Percentiles rank a stretch among this genome's conserved stretches.
phyloP scores from a whole-genome alignment of 2,113 vertebrate species.

The Engystomops pustulosus region DNA sequence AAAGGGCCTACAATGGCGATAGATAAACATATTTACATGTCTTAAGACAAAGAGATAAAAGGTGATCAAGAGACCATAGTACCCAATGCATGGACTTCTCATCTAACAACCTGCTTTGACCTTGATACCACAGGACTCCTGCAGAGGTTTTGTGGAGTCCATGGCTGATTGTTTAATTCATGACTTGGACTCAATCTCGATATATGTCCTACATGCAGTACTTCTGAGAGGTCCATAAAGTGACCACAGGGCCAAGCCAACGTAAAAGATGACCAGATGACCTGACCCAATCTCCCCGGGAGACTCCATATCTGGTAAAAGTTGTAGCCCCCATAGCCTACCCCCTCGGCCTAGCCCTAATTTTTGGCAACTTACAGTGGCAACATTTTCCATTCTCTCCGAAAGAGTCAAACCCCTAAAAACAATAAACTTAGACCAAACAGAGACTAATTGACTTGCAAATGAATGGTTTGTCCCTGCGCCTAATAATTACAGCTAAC shows the following conservation, averaged over 20 bases:
- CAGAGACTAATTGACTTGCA: slow-evolving; percentile 76
- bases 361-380: slow-evolving; percentile 38
- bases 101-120: no score
- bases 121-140: no score
- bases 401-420: slow-evolving; percentile 65
- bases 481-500: slow-evolving; percentile 76
- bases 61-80: no score
- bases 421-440: slow-evolving; percentile 73
- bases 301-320: background rate
- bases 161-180: no score
- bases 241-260: background rate
- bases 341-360: background rate
- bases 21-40: no score
- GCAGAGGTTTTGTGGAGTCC: no score
- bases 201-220: background rate
- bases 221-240: background rate
- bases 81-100: no score
- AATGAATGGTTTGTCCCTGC: slow-evolving; percentile 73
- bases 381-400: slow-evolving; percentile 47
- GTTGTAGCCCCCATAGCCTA: background rate
- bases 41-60: no score
- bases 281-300: background rate
- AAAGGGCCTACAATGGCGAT: no score
- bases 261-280: background rate
- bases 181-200: no score